A percentile compares a stretch with the other conserved stretches of the same genome.
Evolutionary conservation across 2,113 vertebrate genomes (phyloP).

Genomic region (Polypterus senegalus): DNA sequence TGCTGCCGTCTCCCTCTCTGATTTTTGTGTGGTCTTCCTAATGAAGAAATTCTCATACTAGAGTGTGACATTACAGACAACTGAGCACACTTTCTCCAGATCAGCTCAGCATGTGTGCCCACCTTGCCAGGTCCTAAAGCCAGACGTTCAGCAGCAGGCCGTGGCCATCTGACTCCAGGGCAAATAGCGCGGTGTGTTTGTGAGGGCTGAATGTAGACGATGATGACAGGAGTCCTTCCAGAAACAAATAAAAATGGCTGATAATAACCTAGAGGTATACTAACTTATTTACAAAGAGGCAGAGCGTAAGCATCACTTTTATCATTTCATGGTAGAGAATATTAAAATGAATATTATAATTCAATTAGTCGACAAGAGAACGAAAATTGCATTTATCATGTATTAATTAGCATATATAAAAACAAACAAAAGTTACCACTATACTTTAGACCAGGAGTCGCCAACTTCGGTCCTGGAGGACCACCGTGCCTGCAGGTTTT

Average conservation of each 20-base stretch:
- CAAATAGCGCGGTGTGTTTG: too few relatives aligned
- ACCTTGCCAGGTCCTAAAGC: neutral
- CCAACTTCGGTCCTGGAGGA: too few relatives aligned
- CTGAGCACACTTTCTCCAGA: slow-evolving; percentile 35
- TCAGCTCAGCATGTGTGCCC: neutral
- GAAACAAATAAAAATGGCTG: neutral
- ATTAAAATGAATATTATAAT: too few relatives aligned
- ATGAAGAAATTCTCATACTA: slow-evolving; percentile 63
- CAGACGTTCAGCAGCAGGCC: neutral
- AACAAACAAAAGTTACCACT: too few relatives aligned
- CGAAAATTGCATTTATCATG: too few relatives aligned
- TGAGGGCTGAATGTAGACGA: neutral
- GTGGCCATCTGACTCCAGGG: too few relatives aligned
- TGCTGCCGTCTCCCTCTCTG: slow-evolving; percentile 33
- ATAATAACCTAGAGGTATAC: neutral
- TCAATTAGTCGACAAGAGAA: too few relatives aligned
- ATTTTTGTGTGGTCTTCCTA: slow-evolving; percentile 60
- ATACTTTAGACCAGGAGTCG: too few relatives aligned
- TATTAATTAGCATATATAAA: too few relatives aligned
- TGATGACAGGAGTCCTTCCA: neutral
- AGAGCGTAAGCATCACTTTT: neutral
- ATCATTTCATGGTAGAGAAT: neutral
- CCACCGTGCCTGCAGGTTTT: too few relatives aligned
- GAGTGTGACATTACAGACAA: slow-evolving; percentile 61
- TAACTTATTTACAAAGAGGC: neutral